Evolutionary conservation across 2,888 invertebrate species (phyloP).

Genomic region (Nudaria mundana): DNA sequence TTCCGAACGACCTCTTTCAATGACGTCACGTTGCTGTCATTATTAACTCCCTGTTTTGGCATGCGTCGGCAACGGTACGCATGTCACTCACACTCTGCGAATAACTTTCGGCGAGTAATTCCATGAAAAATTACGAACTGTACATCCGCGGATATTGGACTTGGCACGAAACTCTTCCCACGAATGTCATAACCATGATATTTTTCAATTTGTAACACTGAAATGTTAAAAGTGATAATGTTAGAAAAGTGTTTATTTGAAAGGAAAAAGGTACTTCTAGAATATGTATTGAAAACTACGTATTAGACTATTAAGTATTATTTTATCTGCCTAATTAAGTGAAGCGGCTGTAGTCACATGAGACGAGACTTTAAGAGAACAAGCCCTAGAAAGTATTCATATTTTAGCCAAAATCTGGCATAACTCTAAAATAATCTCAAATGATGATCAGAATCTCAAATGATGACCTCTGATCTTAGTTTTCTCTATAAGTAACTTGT

Average conservation of each 20-base stretch:
- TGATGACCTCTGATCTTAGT: no score
- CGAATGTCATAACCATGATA: slow-evolving; percentile 36
- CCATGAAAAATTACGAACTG: slow-evolving; percentile 36
- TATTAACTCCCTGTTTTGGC: slow-evolving; percentile 44
- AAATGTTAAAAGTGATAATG: background rate
- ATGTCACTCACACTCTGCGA: slow-evolving; percentile 29
- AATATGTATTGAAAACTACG: no score
- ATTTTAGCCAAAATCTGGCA: no score
- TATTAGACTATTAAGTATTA: no score
- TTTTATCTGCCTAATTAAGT: no score
- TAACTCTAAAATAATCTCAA: no score
- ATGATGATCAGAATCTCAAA: no score
- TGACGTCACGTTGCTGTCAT: slow-evolving; percentile 35
- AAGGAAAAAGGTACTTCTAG: no score
- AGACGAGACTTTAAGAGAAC: no score
- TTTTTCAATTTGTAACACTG: slow-evolving; percentile 26
- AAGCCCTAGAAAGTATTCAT: no score
- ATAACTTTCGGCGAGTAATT: slow-evolving; percentile 39
- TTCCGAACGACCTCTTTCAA: background rate
- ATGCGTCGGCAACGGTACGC: slow-evolving; percentile 48
- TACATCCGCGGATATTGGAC: slow-evolving; percentile 35
- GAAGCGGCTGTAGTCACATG: no score
- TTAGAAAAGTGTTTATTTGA: background rate
- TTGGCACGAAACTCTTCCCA: slow-evolving; percentile 42
- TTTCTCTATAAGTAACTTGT: no score